Conservation (phyloP, 1,140 invertebrate genomes). For the Sesamia nonagrioides region DNA sequence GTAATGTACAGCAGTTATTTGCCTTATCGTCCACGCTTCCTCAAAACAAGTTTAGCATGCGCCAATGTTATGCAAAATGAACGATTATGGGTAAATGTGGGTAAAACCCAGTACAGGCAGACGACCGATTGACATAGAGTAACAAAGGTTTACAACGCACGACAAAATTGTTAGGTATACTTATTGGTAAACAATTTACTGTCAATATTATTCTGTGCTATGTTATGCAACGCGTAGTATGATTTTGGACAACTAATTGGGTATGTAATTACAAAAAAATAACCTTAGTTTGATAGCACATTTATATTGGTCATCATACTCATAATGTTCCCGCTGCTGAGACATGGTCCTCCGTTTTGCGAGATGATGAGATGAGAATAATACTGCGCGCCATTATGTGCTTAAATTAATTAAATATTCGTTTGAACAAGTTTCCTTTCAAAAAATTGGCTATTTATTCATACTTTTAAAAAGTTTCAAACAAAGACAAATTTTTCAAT, state of each 20-base stretch:
- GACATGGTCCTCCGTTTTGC: too few species aligned
- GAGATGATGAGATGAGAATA: too few species aligned
- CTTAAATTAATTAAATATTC: not conserved
- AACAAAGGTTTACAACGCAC: not conserved
- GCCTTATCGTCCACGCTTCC: slow-evolving; percentile 30
- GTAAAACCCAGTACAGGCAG: slow-evolving; percentile 23
- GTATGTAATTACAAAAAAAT: too few species aligned
- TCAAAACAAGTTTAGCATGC: slow-evolving; percentile 38
- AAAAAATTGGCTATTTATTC: too few species aligned
- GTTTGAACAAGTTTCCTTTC: not conserved
- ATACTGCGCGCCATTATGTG: slow-evolving; percentile 6
- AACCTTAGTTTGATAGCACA: too few species aligned
- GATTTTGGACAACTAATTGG: too few species aligned
- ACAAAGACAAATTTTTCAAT: slow-evolving; percentile 3
- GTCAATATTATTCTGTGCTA: too few species aligned
- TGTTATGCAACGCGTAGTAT: too few species aligned
- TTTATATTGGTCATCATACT: not conserved
- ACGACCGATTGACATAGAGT: not conserved
- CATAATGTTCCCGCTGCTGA: too few species aligned
- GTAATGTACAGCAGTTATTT: slow-evolving; percentile 24
- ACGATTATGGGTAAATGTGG: slow-evolving; percentile 38
- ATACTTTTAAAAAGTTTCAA: not conserved
- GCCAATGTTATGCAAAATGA: slow-evolving; percentile 23
- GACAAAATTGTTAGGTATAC: not conserved
- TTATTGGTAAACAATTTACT: not conserved